phyloP scores from a whole-genome alignment of 2,797 vertebrate species.

The Ceryle rudis region DNA sequence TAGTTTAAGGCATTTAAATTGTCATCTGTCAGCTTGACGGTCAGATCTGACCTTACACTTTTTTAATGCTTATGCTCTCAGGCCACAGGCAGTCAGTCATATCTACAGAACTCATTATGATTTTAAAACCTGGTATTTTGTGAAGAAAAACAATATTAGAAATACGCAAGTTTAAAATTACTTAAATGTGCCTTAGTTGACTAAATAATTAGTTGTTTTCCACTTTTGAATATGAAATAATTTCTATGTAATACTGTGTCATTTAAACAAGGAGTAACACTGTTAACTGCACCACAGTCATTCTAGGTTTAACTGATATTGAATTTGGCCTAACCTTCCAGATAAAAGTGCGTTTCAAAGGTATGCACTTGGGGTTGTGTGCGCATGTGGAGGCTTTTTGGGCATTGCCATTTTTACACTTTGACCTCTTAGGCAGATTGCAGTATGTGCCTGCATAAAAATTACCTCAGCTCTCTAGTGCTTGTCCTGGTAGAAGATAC shows the following conservation, averaged over 20 bases:
- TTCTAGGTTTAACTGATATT: background rate
- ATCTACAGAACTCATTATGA: slow-evolving; percentile 67
- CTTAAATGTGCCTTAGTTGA: background rate
- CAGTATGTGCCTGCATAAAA: background rate
- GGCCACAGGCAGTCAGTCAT: slow-evolving; percentile 71
- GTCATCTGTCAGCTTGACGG: slow-evolving; percentile 81
- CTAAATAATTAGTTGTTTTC: background rate
- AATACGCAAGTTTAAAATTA: background rate
- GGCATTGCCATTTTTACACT: background rate
- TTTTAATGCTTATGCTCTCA: slow-evolving; percentile 66
- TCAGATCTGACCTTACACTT: slow-evolving; percentile 79
- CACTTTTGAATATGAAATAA: background rate
- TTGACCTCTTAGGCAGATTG: background rate
- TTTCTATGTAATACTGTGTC: background rate
- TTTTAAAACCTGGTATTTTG: slow-evolving; percentile 58
- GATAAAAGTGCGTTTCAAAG: background rate
- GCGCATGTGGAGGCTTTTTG: background rate
- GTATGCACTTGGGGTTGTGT: background rate
- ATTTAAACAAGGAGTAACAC: background rate
- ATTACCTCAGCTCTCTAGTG: background rate
- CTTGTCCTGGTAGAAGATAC: background rate
- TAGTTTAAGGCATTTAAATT: slow-evolving; percentile 79
- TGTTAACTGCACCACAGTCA: background rate
- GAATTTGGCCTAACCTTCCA: background rate
- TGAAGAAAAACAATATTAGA: slow-evolving; percentile 51